Evolutionary conservation across 2,113 vertebrate species (phyloP), one percentile per base, ranked within the genome.

Genomic region (Progne subis): DNA sequence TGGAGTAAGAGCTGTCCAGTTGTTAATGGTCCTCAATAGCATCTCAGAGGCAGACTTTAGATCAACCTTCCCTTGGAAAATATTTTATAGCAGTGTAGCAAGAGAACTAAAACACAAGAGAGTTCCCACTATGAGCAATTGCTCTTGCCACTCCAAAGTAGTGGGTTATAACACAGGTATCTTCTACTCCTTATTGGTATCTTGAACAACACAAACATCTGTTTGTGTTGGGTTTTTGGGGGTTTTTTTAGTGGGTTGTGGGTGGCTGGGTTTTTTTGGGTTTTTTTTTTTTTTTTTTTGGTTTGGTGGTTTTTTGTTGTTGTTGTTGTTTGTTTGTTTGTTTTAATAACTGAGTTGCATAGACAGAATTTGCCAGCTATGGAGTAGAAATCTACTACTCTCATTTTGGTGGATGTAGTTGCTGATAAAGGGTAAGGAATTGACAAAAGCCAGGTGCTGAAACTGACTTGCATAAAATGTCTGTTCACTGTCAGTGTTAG

Each of bases 371-470:
- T 87, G 81, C 39, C 32, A 75, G 0, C 43, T 65, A 8, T 43
- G 32, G 80, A 77, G 18, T 39, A 60, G 39, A 20, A 81, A 55
- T 90, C 31, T 72, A 2, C 31, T 68, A 2, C 31, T 90, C 23
- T 91, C 7, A 29, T 53, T 86, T 77, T 43, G 67, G 52, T 4
- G 3, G 60, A 41, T 25, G 8, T 37, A 82, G n/a, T 37, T 43
- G 37, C 67, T 85, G 75, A 90, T 59, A 85, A 88, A 69, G 5
- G 13, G 28, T 37, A 50, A 50, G n/a, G 23, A 63, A 49, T 65
- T 93, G 88, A 82, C 68, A 83, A 70, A 93, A 86, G 34, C 80
- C 88, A 93, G 77, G 37, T 88, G 86, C 52, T 77, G 31, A 53
- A 80, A 43, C 32, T 26, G 60, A 63, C 53, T 83, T 82, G 79